A percentile compares a stretch with the other conserved stretches of the same genome.
phyloP scores from a whole-genome alignment of 2,888 invertebrate species.

The Vanessa cardui region DNA sequence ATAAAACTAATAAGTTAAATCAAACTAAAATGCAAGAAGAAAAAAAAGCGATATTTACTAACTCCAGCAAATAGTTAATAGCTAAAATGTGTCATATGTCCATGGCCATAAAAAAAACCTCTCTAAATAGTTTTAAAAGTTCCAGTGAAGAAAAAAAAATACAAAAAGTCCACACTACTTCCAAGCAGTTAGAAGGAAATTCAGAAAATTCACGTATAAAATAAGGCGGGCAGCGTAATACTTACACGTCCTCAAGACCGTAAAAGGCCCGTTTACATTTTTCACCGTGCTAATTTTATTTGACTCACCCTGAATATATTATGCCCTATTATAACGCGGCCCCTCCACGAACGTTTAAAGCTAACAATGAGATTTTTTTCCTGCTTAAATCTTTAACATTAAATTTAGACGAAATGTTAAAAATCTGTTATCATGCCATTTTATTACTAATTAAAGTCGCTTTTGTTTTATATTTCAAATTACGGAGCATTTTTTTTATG shows the following conservation, averaged over 20 bases:
- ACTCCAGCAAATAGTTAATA: too few species aligned
- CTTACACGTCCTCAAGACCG: constrained; percentile 75
- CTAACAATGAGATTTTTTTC: constrained; percentile 73
- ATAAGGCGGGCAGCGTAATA: constrained; percentile 61
- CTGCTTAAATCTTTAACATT: constrained; percentile 75
- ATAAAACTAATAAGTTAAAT: too few species aligned
- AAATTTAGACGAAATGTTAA: constrained; percentile 67
- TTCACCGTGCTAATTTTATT: constrained; percentile 83
- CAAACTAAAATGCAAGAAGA: too few species aligned
- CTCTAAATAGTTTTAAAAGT: constrained; percentile 30
- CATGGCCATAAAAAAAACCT: neutral
- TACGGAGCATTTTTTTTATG: constrained; percentile 13
- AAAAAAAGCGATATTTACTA: too few species aligned
- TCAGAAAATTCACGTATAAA: constrained; percentile 52
- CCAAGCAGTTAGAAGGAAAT: constrained; percentile 32
- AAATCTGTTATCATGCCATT: constrained; percentile 71
- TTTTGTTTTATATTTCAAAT: constrained; percentile 31
- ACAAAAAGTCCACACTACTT: constrained; percentile 38
- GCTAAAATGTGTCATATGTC: neutral
- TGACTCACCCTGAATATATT: constrained; percentile 82
- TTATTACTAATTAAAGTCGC: constrained; percentile 64
- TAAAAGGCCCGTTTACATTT: constrained; percentile 81
- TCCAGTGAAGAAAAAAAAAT: constrained; percentile 7
- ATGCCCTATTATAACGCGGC: constrained; percentile 77
- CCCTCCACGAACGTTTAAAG: constrained; percentile 73